Evolutionary conservation across 2,888 invertebrate species (phyloP).

Genomic region (Sminthurinus aureus): DNA sequence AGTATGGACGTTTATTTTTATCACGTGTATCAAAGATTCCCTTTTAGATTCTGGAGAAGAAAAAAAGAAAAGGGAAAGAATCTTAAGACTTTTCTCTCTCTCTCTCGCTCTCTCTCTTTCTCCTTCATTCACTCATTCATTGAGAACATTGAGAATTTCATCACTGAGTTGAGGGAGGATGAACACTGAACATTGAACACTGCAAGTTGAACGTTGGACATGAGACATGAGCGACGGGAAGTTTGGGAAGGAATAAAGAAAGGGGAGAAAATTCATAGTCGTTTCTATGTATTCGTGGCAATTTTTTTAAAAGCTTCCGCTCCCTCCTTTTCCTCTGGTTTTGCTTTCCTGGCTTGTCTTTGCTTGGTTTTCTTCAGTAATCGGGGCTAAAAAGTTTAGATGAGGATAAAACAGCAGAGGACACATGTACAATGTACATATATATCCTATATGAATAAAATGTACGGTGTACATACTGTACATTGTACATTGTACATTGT

Average conservation of each 20-base stretch:
- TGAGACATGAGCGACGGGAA: not conserved
- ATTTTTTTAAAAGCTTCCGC: conserved; percentile 41
- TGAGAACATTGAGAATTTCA: conserved; percentile 2
- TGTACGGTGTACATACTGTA: too few relatives aligned
- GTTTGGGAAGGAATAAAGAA: not conserved
- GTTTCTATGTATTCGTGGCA: conserved; percentile 9
- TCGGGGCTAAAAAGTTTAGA: conserved; percentile 33
- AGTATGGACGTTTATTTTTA: too few relatives aligned
- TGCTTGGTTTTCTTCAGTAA: not conserved
- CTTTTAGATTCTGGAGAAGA: too few relatives aligned
- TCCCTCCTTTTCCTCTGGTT: not conserved
- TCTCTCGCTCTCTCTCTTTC: not conserved
- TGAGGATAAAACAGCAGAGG: not conserved
- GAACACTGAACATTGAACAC: not conserved
- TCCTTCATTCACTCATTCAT: not conserved
- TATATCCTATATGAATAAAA: too few relatives aligned
- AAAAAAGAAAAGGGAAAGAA: not conserved
- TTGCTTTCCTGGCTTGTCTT: not conserved
- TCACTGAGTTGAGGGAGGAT: not conserved
- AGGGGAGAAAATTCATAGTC: too few relatives aligned
- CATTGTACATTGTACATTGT: too few relatives aligned
- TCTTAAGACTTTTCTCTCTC: not conserved
- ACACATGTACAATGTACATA: not conserved
- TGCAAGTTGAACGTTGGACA: not conserved
- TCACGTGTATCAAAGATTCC: too few relatives aligned